These are phyloP conservation scores for Celastrina argiolus DNA, from an alignment of 2,888 invertebrate genomes.

Conservation along the genomic window DNA sequence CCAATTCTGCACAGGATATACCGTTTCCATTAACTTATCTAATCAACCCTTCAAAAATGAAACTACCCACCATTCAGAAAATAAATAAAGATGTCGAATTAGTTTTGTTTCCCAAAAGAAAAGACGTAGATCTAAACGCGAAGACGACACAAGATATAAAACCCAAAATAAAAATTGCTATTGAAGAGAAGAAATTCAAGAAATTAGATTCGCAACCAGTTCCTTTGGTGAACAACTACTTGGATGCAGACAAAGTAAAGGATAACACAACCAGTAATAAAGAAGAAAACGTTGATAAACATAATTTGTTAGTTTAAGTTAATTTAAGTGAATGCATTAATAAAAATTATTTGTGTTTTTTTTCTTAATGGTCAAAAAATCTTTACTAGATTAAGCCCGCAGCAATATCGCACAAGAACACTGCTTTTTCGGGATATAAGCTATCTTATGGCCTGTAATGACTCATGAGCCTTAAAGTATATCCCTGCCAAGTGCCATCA, in stretches of 20 bases:
- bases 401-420: too few relatives aligned
- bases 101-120: constrained; percentile 57
- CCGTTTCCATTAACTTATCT: constrained; percentile 44
- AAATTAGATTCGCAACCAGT: constrained; percentile 30
- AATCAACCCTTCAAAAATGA: constrained; percentile 42
- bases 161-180: constrained; percentile 50
- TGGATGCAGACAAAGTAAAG: constrained; percentile 36
- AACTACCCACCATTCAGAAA: constrained; percentile 32
- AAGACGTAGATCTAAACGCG: constrained; percentile 36
- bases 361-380: too few relatives aligned
- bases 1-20: constrained; percentile 23
- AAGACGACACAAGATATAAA: constrained; percentile 38
- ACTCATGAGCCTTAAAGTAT: too few relatives aligned
- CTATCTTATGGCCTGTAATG: too few relatives aligned
- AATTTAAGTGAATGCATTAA: too few relatives aligned
- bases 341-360: too few relatives aligned
- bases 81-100: constrained; percentile 58
- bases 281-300: constrained; percentile 5
- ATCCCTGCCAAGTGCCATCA: too few relatives aligned
- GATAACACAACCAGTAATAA: constrained; percentile 33
- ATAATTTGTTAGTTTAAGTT: background rate
- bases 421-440: too few relatives aligned
- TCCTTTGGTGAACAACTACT: constrained; percentile 48
- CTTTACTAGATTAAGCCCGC: too few relatives aligned
- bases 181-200: constrained; percentile 38